Evolutionary conservation across 2,888 invertebrate species (phyloP).

Genomic region (Geotrupes spiniger): DNA sequence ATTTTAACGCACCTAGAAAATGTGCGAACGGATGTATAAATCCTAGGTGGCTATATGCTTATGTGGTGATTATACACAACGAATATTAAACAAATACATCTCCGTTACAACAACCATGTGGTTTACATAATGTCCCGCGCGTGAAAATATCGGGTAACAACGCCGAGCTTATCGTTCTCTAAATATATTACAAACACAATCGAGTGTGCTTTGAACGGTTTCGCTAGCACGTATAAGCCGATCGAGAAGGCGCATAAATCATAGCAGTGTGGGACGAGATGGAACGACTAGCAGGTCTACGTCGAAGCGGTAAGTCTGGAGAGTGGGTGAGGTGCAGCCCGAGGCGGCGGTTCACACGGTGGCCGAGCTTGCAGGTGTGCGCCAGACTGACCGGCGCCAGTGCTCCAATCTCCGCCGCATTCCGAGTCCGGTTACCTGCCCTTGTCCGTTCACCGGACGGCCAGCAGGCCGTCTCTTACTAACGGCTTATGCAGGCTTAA

Average conservation of each 20-base stretch:
- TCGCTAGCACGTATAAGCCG: slow-evolving; percentile 7
- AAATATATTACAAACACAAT: too few relatives aligned
- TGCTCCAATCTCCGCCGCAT: slow-evolving; percentile 35
- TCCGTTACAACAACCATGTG: too few relatives aligned
- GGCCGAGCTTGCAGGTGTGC: slow-evolving; percentile 47
- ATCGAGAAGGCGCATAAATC: slow-evolving; percentile 16
- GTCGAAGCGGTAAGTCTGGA: slow-evolving; percentile 9
- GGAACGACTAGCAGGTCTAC: slow-evolving; percentile 6
- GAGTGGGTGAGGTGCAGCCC: slow-evolving; percentile 31
- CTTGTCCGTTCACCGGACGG: slow-evolving; percentile 26
- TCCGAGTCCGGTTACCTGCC: slow-evolving; percentile 32
- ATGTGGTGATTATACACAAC: slow-evolving; percentile 4
- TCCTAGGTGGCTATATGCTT: too few relatives aligned
- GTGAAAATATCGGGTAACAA: too few relatives aligned
- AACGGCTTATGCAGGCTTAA: slow-evolving; percentile 10
- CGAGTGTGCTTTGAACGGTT: background rate
- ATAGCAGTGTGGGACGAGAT: slow-evolving; percentile 13
- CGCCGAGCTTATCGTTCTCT: too few relatives aligned
- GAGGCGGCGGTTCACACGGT: slow-evolving; percentile 41
- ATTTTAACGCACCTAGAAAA: too few relatives aligned
- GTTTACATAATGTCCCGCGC: too few relatives aligned
- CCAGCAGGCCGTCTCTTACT: slow-evolving; percentile 20
- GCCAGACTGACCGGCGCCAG: slow-evolving; percentile 48
- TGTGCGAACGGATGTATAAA: too few relatives aligned
- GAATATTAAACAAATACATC: slow-evolving; percentile 6